Percentiles rank a stretch among this genome's conserved stretches.
Evolutionary conservation across 2,113 vertebrate genomes (phyloP).

Genomic region (Pseudorhombus dupliciocellatus): DNA sequence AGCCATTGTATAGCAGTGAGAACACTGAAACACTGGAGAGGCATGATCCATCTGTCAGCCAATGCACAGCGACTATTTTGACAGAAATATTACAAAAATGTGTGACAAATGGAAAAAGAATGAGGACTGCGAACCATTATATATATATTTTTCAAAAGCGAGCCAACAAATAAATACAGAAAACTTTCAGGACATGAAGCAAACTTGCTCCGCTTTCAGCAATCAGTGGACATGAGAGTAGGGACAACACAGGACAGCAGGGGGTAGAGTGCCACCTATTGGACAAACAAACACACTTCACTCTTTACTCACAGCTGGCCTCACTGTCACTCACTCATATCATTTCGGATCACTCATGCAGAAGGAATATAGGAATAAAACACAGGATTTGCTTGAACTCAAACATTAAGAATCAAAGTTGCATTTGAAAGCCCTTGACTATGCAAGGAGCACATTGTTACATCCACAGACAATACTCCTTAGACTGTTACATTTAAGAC

Average conservation of each 20-base stretch:
- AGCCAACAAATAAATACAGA: neutral
- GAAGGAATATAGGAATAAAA: neutral
- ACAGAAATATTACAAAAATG: neutral
- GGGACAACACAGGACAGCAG: slow-evolving; percentile 30
- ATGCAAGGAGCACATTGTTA: neutral
- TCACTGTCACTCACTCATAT: neutral
- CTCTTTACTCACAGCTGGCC: neutral
- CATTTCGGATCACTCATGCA: neutral
- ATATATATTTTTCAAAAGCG: neutral
- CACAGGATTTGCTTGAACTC: neutral
- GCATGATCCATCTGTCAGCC: slow-evolving; percentile 46
- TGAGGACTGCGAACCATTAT: neutral
- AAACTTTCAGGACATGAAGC: neutral
- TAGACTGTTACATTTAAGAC: neutral
- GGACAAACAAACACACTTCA: slow-evolving; percentile 56
- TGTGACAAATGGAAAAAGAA: neutral
- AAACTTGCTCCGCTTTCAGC: neutral
- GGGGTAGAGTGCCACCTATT: slow-evolving; percentile 74
- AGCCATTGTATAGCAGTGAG: neutral
- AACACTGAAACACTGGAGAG: neutral
- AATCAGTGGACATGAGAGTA: neutral
- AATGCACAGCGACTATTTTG: slow-evolving; percentile 20
- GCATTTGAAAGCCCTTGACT: neutral
- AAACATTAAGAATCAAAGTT: neutral
- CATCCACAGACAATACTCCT: neutral